A percentile compares a stretch with the other conserved stretches of the same genome.
These are phyloP conservation scores for Oscarella lobularis DNA, from an alignment of 37 sponge, comb jelly and placozoan genomes.

Conservation along the genomic window DNA sequence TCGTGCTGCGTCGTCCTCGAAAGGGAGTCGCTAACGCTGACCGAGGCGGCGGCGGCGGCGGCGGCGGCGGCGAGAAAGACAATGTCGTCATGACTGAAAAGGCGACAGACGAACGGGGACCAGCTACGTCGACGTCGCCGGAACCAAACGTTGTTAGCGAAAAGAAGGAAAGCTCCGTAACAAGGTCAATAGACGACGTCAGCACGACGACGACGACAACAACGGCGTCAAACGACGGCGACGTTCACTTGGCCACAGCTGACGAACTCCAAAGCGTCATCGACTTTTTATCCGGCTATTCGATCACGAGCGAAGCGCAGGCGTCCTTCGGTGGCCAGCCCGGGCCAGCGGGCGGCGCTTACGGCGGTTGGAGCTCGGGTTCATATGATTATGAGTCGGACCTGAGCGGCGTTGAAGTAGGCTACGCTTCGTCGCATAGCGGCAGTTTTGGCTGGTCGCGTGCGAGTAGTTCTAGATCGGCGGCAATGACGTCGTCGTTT, in stretches of 20 bases:
- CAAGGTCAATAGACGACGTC: too few species aligned
- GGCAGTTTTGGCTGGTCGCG: too few species aligned
- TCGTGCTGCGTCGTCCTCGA: too few species aligned
- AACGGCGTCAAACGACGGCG: too few species aligned
- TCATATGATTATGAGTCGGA: background rate
- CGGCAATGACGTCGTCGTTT: background rate
- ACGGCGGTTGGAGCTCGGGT: background rate
- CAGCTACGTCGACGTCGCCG: too few species aligned
- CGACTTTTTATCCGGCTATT: slow-evolving; percentile 10
- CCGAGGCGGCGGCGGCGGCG: background rate
- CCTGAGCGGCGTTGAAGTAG: background rate
- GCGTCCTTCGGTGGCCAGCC: background rate
- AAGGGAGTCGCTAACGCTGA: too few species aligned
- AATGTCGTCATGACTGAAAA: too few species aligned
- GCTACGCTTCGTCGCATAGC: background rate
- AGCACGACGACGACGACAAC: too few species aligned
- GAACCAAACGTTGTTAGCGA: too few species aligned
- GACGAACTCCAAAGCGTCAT: slow-evolving; percentile 20
- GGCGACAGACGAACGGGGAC: too few species aligned
- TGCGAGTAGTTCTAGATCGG: background rate
- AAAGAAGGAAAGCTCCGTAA: too few species aligned
- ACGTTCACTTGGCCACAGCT: slow-evolving; percentile 14
- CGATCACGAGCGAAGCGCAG: background rate
- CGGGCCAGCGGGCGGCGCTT: background rate
- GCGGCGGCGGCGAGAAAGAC: background rate